Conservation (phyloP, 1,140 invertebrate species). For the Aphaenogaster rudis region DNA sequence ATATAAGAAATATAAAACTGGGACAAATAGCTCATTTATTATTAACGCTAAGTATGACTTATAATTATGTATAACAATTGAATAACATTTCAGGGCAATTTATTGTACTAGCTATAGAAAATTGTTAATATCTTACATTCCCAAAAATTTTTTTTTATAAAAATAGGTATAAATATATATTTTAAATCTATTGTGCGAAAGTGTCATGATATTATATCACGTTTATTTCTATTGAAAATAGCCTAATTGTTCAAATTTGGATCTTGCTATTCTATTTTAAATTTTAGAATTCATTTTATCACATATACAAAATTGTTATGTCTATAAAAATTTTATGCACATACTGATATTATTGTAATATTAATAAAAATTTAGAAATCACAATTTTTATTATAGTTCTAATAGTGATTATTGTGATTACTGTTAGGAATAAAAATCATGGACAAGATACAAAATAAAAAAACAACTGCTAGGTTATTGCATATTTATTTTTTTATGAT, state of each 20-base stretch:
- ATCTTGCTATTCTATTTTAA: slow-evolving; percentile 16
- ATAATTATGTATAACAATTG: not conserved
- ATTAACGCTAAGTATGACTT: not conserved
- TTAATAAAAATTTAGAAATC: slow-evolving; percentile 53
- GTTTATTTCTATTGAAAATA: slow-evolving; percentile 7
- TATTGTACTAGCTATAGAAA: not conserved
- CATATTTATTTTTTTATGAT: slow-evolving; percentile 71
- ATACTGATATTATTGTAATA: slow-evolving; percentile 55
- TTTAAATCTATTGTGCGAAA: slow-evolving; percentile 8
- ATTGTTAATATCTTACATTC: slow-evolving; percentile 11
- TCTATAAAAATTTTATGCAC: slow-evolving; percentile 48
- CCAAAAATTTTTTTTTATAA: slow-evolving; percentile 40
- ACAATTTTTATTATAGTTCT: slow-evolving; percentile 11
- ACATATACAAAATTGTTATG: slow-evolving; percentile 43
- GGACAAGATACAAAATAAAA: slow-evolving; percentile 39
- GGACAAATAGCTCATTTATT: not conserved
- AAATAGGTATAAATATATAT: slow-evolving; percentile 9
- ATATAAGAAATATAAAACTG: slow-evolving; percentile 29
- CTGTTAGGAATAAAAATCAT: slow-evolving; percentile 16
- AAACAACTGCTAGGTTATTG: slow-evolving; percentile 41
- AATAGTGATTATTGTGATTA: not conserved
- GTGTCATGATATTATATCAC: not conserved
- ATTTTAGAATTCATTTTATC: slow-evolving; percentile 40
- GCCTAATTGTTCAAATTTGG: slow-evolving; percentile 26
- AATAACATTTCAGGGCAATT: slow-evolving; percentile 8